Percentiles rank a stretch among this genome's conserved stretches.
Conservation (phyloP, 2,888 invertebrate species). For the Hyposoter dolosus region DNA sequence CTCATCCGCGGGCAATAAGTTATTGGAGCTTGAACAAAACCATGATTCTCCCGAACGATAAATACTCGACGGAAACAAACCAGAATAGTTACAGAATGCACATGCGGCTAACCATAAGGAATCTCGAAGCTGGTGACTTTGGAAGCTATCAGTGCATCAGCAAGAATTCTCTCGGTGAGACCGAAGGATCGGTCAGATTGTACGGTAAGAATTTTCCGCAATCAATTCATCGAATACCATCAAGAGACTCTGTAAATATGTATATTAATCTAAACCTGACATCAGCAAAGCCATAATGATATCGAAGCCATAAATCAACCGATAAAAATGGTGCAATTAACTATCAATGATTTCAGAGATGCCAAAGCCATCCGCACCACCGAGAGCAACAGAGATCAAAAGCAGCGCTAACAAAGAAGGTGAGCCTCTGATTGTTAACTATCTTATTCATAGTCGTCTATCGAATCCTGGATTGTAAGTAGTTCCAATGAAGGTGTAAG, state of each 20-base stretch:
- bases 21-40: conserved; percentile 97
- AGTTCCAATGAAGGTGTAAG: conserved; percentile 8
- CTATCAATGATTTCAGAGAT: conserved; percentile 88
- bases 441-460: background rate
- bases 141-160: conserved; percentile 97
- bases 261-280: background rate
- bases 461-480: conserved; percentile 11
- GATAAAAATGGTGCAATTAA: background rate
- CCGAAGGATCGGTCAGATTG: conserved; percentile 95
- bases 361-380: conserved; percentile 94
- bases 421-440: conserved; percentile 83
- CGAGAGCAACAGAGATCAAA: conserved; percentile 93
- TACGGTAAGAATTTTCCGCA: conserved; percentile 89
- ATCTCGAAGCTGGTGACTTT: conserved; percentile 93
- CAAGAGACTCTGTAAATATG: background rate
- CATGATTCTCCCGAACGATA: conserved; percentile 95
- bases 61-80: conserved; percentile 93
- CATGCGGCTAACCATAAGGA: conserved; percentile 95
- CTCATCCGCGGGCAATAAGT: conserved; percentile 95
- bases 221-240: background rate
- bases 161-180: conserved; percentile 97
- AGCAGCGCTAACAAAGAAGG: conserved; percentile 92
- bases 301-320: background rate
- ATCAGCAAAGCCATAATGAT: background rate
- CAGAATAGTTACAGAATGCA: conserved; percentile 95